Percentiles rank a stretch among this genome's conserved stretches.
Conservation (phyloP, 2,113 vertebrate species). For the Pungitius pungitius region DNA sequence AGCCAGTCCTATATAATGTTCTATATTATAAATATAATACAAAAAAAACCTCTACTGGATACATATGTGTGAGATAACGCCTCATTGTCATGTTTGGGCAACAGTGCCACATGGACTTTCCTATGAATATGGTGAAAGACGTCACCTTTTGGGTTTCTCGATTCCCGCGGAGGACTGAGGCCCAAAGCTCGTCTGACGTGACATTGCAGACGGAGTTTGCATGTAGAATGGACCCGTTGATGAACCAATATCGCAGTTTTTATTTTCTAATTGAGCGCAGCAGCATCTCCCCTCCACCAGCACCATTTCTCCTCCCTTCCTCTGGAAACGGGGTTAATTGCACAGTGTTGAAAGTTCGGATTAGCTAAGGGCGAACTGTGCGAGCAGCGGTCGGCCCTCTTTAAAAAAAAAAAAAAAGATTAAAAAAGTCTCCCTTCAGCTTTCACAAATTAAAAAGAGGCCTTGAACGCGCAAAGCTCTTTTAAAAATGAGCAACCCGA, state of each 20-base stretch:
- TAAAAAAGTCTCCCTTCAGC: constrained; percentile 16
- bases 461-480: constrained; percentile 1
- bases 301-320: constrained; percentile 19
- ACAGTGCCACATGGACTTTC: background rate
- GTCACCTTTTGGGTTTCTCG: background rate
- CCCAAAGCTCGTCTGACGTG: background rate
- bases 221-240: background rate
- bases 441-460: constrained; percentile 12
- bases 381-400: constrained; percentile 24
- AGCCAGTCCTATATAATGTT: background rate
- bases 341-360: constrained; percentile 34
- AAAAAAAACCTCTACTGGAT: background rate
- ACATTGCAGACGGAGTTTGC: background rate
- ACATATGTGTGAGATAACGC: constrained; percentile 18
- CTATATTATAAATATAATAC: too few relatives aligned
- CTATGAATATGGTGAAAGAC: background rate
- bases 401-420: background rate
- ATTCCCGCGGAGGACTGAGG: rapidly evolving
- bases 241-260: background rate
- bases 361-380: constrained; percentile 25
- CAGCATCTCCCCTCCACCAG: background rate
- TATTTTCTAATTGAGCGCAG: background rate
- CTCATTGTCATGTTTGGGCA: background rate
- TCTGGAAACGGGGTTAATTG: constrained; percentile 49
- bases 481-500: constrained; percentile 33